Percentiles rank a stretch among this genome's conserved stretches.
Conservation (phyloP, 2,797 vertebrate genomes). For the Microchirus variegatus region DNA sequence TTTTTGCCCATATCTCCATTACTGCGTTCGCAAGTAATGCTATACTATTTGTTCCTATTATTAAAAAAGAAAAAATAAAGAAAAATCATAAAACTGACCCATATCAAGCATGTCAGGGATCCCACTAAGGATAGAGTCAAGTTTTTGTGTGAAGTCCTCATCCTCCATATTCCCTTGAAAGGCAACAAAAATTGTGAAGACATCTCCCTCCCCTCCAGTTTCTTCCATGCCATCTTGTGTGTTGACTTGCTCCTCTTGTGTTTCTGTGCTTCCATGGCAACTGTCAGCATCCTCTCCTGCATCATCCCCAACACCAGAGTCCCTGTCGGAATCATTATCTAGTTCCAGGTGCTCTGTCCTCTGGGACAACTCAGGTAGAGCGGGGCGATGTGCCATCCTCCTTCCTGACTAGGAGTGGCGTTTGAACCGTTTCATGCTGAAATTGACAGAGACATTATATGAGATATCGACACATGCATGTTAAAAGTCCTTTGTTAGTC, state of each 20-base stretch:
- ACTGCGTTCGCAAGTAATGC: not conserved
- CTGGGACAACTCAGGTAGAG: constrained; percentile 72
- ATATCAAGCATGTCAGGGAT: constrained; percentile 90
- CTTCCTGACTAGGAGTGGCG: constrained; percentile 72
- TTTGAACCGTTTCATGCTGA: constrained; percentile 65
- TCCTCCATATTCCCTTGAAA: constrained; percentile 95
- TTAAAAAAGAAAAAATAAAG: not conserved
- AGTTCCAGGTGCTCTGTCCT: constrained; percentile 78
- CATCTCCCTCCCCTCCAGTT: constrained; percentile 60
- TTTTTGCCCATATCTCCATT: not conserved
- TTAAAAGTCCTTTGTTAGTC: too few relatives aligned
- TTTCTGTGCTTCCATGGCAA: constrained; percentile 46
- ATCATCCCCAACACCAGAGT: constrained; percentile 92
- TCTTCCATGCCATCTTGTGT: constrained; percentile 43
- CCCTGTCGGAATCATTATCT: constrained; percentile 85
- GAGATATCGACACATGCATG: too few relatives aligned
- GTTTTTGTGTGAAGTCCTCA: constrained; percentile 91
- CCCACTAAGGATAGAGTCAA: constrained; percentile 86
- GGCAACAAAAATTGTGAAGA: constrained; percentile 91
- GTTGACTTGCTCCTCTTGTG: constrained; percentile 35
- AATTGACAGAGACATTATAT: constrained; percentile 11
- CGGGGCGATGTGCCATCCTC: constrained; percentile 76
- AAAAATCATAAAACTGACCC: constrained; percentile 79
- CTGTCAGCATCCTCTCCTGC: constrained; percentile 71
- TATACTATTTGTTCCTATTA: not conserved